Base-by-base conservation (phyloP, 2,888 invertebrate species). In the Drosophila niveifrons region DNA sequence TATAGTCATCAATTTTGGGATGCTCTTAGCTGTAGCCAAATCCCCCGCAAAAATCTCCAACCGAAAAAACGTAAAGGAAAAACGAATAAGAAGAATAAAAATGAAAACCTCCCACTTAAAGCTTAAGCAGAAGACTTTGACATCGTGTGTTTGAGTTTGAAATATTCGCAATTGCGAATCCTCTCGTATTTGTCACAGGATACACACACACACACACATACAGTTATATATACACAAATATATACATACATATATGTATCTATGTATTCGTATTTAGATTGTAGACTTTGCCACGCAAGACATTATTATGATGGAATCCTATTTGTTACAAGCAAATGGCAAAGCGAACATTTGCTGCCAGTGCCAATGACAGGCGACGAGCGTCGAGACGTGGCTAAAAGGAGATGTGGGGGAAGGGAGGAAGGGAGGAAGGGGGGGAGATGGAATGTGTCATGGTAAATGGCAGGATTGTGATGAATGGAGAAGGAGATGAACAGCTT, bases 281-380 rank as follows among this genome's bases (percentile, higher is more conserved):
- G 79, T 72, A 75, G 71, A 77, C 72, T 72, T 58, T 51, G 75
- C 67, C 66, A 67, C 59, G 74, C 80, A 82, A 82, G 85, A 82
- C 85, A 87, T 89, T 88, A 89, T 89, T 88, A 88, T 89, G 88
- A 89, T 89, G 89, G 88, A 89, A 89, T 88, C 88, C 88, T 88
- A 88, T 89, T 88, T 89, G 88, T 89, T 69, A 88, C 86, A 88
- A 80, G 72, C 78, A 78, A 79, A 78, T 75, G 75, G 80, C 66
- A 72, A 84, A 70, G 68, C 82, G 71, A 84, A 77, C 70, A 55
- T 56, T 65, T 66, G 70, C 72, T 78, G 71, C 61, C 79, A 81
- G 79, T 85, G 82, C 75, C 81, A 85, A 77, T 80, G 84, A 81
- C 87, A 85, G 84, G 36, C 53, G 29, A 39, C 53, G 29, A 39